Conservation (phyloP, 1,140 invertebrate species). For the Procambarus clarkii region DNA sequence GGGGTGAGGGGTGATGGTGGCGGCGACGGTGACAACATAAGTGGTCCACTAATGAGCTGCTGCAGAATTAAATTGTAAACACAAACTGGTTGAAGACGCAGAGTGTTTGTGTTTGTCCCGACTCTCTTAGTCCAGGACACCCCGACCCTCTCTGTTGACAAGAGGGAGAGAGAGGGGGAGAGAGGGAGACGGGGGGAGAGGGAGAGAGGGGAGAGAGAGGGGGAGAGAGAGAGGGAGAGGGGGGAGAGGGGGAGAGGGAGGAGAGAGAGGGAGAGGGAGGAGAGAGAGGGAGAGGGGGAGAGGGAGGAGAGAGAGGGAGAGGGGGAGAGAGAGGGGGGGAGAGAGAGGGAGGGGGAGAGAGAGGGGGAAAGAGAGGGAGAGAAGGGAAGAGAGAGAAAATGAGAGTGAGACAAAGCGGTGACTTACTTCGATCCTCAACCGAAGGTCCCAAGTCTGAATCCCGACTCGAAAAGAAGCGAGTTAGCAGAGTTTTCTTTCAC, state of each 20-base stretch:
- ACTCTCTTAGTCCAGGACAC: background rate
- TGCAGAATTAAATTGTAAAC: no score
- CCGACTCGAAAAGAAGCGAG: no score
- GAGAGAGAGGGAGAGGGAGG: background rate
- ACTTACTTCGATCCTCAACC: no score
- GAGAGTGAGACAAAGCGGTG: no score
- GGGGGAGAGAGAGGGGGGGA: background rate
- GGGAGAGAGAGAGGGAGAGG: background rate
- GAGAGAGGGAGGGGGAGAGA: background rate
- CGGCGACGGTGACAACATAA: no score
- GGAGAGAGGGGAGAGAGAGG: background rate
- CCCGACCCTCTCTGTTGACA: background rate
- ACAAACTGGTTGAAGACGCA: no score
- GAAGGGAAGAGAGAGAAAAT: background rate
- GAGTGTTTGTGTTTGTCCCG: no score
- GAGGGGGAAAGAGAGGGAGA: background rate
- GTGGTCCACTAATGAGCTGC: no score
- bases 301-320: background rate
- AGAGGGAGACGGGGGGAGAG: background rate
- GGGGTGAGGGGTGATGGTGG: no score
- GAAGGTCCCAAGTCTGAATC: no score
- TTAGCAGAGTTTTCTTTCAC: no score
- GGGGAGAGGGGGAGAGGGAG: background rate
- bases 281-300: background rate
- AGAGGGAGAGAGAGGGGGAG: constrained; percentile 8